A percentile compares a stretch with the other conserved stretches of the same genome.
These are phyloP conservation scores for Diphyllodes magnificus DNA, from an alignment of 2,113 vertebrate genomes.

Conservation along the genomic window DNA sequence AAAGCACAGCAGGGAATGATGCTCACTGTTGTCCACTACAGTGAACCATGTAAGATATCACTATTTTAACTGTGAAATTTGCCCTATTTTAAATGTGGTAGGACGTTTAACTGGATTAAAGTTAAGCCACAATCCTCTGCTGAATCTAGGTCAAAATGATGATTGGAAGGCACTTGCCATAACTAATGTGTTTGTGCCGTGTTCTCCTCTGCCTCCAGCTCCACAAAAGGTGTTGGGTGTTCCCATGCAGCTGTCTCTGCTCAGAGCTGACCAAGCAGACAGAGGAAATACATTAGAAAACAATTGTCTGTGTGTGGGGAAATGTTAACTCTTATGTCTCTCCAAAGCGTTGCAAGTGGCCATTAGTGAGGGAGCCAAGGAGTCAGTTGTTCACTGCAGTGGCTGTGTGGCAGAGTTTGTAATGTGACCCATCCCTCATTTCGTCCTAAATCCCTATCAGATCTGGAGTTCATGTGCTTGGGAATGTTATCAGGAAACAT, in stretches of 20 bases:
- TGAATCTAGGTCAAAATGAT: not conserved
- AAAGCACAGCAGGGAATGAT: not conserved
- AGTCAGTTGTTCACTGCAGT: not conserved
- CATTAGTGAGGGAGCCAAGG: conserved; percentile 48
- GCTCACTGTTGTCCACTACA: not conserved
- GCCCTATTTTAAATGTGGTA: not conserved
- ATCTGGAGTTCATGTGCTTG: not conserved
- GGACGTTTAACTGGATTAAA: not conserved
- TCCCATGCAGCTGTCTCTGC: not conserved
- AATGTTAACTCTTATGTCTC: not conserved
- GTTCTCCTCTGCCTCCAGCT: not conserved
- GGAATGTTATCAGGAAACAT: not conserved
- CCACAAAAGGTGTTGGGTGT: not conserved
- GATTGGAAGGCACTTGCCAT: not conserved
- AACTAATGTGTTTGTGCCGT: not conserved
- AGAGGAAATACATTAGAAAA: conserved; percentile 9
- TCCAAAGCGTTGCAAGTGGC: not conserved
- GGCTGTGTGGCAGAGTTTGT: not conserved
- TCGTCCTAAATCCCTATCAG: not conserved
- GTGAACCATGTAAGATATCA: not conserved
- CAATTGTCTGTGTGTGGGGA: not conserved
- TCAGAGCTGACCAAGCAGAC: not conserved
- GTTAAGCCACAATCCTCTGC: not conserved
- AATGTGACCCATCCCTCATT: not conserved
- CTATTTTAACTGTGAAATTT: not conserved